Base-by-base conservation (phyloP, 2,888 invertebrate genomes). In the Limenitis camilla region DNA sequence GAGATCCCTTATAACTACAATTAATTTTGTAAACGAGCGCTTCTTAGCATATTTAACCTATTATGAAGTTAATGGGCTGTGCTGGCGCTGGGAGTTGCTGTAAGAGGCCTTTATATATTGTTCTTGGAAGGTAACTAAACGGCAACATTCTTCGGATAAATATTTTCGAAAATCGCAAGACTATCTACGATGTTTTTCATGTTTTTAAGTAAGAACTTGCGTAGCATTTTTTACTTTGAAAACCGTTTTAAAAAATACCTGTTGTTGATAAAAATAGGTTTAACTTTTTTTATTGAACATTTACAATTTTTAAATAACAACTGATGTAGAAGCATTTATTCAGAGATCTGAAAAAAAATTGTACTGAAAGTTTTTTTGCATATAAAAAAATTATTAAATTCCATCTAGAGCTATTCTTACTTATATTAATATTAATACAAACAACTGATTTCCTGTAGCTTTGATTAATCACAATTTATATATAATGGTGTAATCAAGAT, bases 41-140 rank as follows among this genome's bases (percentile, higher is more conserved):
- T 78, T 69, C 74, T 82, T 81, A 79, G 77, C 81, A 81, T 84
- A 81, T 82, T 84, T 76, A 77, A 78, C 75, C 74, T 78, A 77
- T 81, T 82, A 81, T 72, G 69, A 74, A 74, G 78, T 78, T 80
- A 84, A 84, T 82, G 78, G 80, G 74, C 76, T 75, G 78, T 78
- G 78, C 76, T 69, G 75, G 67, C 65, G 66, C 63, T 71, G 65
- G 47, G 53, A 68, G 67, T 70, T 62, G 61, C 64, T 44, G 65
- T 67, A 65, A 65, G 64, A 67, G 60, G 58, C 67, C 29, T 35
- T 68, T 75, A 74, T 76, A 78, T 76, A 74, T 50, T 44, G 40
- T 33, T 39, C 38, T 39, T 11, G 28, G 10, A 43, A 50, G 39
- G 49, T 43, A 39, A 28, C 38, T 7, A 39, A 50, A 42, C 32